Base-by-base conservation (phyloP, 2,113 vertebrate species). In the Pampusana beccarii region DNA sequence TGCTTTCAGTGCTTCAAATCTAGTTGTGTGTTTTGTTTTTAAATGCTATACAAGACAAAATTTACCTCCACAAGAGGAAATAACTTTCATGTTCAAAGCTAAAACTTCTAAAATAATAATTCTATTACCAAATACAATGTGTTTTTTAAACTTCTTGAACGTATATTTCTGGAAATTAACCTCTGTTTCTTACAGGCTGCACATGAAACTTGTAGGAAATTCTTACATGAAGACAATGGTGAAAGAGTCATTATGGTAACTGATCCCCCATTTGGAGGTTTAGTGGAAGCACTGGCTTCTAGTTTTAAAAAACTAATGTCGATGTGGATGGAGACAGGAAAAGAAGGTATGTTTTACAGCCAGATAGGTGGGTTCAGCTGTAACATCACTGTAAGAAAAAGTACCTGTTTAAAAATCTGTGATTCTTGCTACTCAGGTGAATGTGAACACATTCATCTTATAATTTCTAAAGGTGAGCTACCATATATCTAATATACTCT, bases 231-330 rank as follows among this genome's bases (percentile, higher is more conserved):
- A 95, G 91, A 96, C 11, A 95, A 92, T 5, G 98, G 97, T 31
- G 94, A 98, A 91, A 98, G 98, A 83, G 97, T 98, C 74, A 98
- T 99, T 91, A 98, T 99, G 98, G 98, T 99, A 92, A 98, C 99
- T 3, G 99, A 99, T 97, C 99, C 99, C 31, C 99, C 99, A 0
- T 99, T 99, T 83, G 99, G 99, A 23, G 99, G 99, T 60, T 98
- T 99, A 96, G 99, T 99, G 78, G 99, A 98, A 96, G 98, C 99
- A n/a, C 96, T 99, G 89, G 99, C 99, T 92, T 96, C 97, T 89
- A 99, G 98, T 75, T 99, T 99, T 97, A 98, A 98, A 86, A 98
- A 98, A 86, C 97, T 99, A 82, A 98, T 98, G 44, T 95, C 97
- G 60, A 96, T 97, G 31, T 99, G 99, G 99, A 98, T 62, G 90